Evolutionary conservation across 2,888 invertebrate genomes (phyloP).

Genomic region (Schrankia costaestrigalis): DNA sequence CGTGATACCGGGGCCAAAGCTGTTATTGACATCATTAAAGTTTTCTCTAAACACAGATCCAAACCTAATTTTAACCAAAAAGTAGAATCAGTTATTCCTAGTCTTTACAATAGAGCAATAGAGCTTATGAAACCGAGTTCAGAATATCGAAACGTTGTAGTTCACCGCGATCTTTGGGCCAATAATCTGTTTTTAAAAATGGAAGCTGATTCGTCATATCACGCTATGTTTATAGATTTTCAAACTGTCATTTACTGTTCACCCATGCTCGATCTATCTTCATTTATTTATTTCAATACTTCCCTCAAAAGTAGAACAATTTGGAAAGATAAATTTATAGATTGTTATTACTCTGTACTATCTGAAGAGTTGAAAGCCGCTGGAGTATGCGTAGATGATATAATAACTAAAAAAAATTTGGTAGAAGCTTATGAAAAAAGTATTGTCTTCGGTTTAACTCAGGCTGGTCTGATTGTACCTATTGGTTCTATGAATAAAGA

Average conservation of each 20-base stretch:
- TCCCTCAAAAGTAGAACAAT: constrained; percentile 58
- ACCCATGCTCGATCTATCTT: constrained; percentile 82
- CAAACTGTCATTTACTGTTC: constrained; percentile 85
- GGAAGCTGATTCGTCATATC: constrained; percentile 45
- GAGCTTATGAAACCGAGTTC: constrained; percentile 60
- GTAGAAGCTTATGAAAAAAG: constrained; percentile 50
- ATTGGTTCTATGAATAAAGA: constrained; percentile 46
- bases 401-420: constrained; percentile 41
- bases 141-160: constrained; percentile 71
- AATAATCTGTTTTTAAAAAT: constrained; percentile 81
- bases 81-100: constrained; percentile 41
- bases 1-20: constrained; percentile 60
- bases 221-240: constrained; percentile 83
- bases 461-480: constrained; percentile 62
- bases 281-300: constrained; percentile 79
- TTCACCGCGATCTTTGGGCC: constrained; percentile 83
- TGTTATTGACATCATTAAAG: constrained; percentile 55
- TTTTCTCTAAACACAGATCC: constrained; percentile 52
- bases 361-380: constrained; percentile 57
- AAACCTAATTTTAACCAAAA: constrained; percentile 39
- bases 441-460: constrained; percentile 57
- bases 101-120: constrained; percentile 45
- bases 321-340: constrained; percentile 67
- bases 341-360: constrained; percentile 77
- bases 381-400: constrained; percentile 36